A percentile compares a stretch with the other conserved stretches of the same genome.
phyloP scores from a whole-genome alignment of 92 coral and sea anemone genomes.

The Epizoanthus rinbou region DNA sequence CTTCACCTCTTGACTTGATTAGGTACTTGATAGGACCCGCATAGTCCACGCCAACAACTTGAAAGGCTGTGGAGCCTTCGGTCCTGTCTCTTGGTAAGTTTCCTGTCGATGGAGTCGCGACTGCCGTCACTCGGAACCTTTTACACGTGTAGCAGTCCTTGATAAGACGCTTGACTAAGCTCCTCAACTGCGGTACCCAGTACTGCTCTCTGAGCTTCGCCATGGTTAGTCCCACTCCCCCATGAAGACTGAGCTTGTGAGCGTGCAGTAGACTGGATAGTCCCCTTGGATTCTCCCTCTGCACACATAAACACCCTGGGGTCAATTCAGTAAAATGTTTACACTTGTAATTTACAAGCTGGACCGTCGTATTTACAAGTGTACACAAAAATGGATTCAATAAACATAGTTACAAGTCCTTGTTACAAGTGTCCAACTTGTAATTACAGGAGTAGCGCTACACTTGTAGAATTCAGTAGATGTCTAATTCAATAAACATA shows the following conservation, averaged over 20 bases:
- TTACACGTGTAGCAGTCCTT: slow-evolving; percentile 34
- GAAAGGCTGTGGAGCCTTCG: slow-evolving; percentile 38
- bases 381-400: no score
- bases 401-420: no score
- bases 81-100: slow-evolving; percentile 46
- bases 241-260: slow-evolving; percentile 24
- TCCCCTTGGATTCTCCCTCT: slow-evolving; percentile 44
- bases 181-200: slow-evolving; percentile 45
- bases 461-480: no score
- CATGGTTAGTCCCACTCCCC: slow-evolving; percentile 56
- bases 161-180: slow-evolving; percentile 31
- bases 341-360: no score
- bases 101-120: slow-evolving; percentile 26
- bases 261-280: slow-evolving; percentile 41
- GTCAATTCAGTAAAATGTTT: no score
- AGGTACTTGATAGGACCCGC: slow-evolving; percentile 45
- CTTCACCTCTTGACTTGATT: slow-evolving; percentile 8
- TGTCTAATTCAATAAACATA: no score
- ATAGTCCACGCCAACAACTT: slow-evolving; percentile 47
- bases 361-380: no score
- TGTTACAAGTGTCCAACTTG: no score
- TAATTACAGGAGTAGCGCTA: no score
- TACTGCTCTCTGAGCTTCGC: slow-evolving; percentile 36
- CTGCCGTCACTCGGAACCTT: slow-evolving; percentile 11
- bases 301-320: no score